Evolutionary conservation across 2,797 vertebrate species (phyloP).

Genomic region (Sardinella longiceps): DNA sequence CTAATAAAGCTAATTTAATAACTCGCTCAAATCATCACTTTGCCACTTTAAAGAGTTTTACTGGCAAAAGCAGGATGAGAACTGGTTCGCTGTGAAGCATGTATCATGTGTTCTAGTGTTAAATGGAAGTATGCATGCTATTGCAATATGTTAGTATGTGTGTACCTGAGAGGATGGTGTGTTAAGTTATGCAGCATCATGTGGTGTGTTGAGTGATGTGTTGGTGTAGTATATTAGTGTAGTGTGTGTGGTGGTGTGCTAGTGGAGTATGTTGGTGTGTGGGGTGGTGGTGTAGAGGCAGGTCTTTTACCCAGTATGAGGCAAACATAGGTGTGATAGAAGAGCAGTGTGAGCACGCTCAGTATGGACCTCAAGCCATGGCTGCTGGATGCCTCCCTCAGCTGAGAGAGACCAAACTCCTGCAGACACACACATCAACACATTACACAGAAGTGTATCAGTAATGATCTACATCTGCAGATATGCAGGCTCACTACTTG

Average conservation of each 20-base stretch:
- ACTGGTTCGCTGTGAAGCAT: neutral
- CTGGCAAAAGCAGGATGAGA: too few relatives aligned
- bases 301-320: conserved; percentile 86
- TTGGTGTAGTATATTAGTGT: neutral
- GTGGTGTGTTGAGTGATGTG: neutral
- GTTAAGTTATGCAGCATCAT: too few relatives aligned
- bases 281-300: neutral
- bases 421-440: conserved; percentile 61
- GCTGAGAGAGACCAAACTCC: conserved; percentile 87
- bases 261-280: neutral
- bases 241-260: neutral
- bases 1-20: too few relatives aligned
- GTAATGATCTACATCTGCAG: neutral
- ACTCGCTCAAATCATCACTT: too few relatives aligned
- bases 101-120: neutral
- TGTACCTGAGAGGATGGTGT: too few relatives aligned
- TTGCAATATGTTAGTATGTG: neutral
- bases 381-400: conserved; percentile 86
- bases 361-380: conserved; percentile 86
- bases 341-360: conserved; percentile 87
- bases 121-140: neutral
- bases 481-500: neutral
- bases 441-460: neutral
- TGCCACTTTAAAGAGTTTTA: too few relatives aligned
- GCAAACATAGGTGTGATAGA: conserved; percentile 92